These are phyloP conservation scores for Bombyx mandarina DNA, from an alignment of 1,140 invertebrate species.

Conservation along the genomic window DNA sequence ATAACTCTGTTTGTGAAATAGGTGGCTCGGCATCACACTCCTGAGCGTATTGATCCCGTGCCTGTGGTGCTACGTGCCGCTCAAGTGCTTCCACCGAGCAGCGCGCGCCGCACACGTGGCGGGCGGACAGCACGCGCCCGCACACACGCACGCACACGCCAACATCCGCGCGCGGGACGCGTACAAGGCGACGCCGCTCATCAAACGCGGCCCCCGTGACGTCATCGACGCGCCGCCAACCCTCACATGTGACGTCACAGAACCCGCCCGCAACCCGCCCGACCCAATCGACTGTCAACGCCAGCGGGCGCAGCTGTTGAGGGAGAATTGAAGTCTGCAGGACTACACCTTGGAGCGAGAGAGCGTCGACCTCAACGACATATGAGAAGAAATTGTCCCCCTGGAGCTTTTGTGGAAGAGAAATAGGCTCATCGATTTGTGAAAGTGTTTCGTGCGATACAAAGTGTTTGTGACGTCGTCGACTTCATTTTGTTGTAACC, in stretches of 20 bases:
- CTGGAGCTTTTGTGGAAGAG: too few relatives aligned
- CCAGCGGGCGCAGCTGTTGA: too few relatives aligned
- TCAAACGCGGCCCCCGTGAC: not conserved
- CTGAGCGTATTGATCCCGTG: constrained; percentile 92
- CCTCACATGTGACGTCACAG: not conserved
- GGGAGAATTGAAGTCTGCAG: too few relatives aligned
- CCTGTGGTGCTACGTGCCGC: constrained; percentile 92
- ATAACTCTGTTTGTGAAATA: constrained; percentile 22
- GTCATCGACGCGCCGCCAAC: not conserved
- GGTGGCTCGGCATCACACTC: constrained; percentile 88
- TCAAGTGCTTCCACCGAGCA: constrained; percentile 87
- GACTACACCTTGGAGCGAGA: too few relatives aligned
- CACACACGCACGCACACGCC: not conserved
- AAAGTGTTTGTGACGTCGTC: too few relatives aligned
- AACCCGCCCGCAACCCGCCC: too few relatives aligned
- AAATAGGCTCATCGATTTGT: too few relatives aligned
- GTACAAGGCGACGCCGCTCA: not conserved
- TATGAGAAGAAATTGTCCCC: too few relatives aligned
- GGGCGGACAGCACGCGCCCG: constrained; percentile 85
- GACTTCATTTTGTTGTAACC: too few relatives aligned
- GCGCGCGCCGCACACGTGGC: constrained; percentile 84
- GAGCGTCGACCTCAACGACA: too few relatives aligned
- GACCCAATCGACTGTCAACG: too few relatives aligned
- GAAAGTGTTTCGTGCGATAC: too few relatives aligned
- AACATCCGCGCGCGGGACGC: not conserved